These are phyloP conservation scores for Lucilia cuprina DNA, from an alignment of 1,140 invertebrate genomes.

Conservation along the genomic window DNA sequence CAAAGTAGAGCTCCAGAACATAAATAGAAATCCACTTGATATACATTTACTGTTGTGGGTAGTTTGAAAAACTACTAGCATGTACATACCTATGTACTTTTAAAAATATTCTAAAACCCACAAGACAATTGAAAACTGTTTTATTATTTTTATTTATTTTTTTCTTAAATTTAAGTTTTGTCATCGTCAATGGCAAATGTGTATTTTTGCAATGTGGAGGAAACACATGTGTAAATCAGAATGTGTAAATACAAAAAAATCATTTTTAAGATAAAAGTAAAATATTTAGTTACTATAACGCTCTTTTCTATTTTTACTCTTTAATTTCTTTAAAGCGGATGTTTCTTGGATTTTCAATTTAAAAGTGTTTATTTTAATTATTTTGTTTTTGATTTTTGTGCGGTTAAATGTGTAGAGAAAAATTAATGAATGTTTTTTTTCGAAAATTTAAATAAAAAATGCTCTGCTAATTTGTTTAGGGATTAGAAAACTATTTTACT, in stretches of 20 bases:
- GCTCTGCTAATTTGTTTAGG: too few species aligned
- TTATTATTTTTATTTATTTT: background rate
- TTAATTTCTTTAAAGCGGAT: background rate
- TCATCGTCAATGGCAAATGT: slow-evolving; percentile 11
- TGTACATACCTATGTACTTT: background rate
- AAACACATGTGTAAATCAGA: background rate
- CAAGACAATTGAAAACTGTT: slow-evolving; percentile 8
- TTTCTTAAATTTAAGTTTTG: background rate
- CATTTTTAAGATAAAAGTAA: background rate
- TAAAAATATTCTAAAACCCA: background rate
- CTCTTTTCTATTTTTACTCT: background rate
- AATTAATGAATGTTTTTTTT: background rate
- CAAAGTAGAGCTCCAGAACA: background rate
- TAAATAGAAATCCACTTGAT: background rate
- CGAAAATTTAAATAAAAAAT: too few species aligned
- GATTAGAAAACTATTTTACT: too few species aligned
- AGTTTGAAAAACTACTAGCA: background rate
- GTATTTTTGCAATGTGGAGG: background rate
- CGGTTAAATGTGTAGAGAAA: background rate
- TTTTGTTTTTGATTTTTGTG: slow-evolving; percentile 10
- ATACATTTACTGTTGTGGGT: background rate
- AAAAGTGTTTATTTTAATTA: slow-evolving; percentile 33
- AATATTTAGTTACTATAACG: background rate
- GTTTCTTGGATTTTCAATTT: slow-evolving; percentile 31
- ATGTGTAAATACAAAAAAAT: background rate